Base-by-base conservation (phyloP, 2,113 vertebrate species). In the Picathartes gymnocephalus region DNA sequence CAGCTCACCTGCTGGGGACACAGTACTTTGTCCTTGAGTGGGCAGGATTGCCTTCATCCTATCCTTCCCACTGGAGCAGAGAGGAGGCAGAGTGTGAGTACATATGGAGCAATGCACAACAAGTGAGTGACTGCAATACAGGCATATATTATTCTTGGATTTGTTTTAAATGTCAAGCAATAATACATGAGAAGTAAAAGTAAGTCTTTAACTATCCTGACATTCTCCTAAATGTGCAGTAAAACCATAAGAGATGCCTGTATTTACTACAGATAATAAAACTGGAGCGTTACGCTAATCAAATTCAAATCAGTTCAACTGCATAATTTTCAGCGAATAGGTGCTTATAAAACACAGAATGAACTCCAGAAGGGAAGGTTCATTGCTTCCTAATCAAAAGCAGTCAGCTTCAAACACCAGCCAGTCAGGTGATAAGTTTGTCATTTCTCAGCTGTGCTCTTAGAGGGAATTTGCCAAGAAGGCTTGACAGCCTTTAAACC, bases 381-480 rank as follows among this genome's bases (percentile, higher is more conserved):
- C 71, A 76, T 96, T 96, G 79, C 81, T 72, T 92, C 90, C 58
- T 89, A 94, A 96, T 96, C 77, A 95, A 95, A 96, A 93, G 56
- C 83, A 95, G 80, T 90, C 76, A 95, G 47, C 88, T 96, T 93
- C 96, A 97, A 98, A 97, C 86, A 94, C 93, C 72, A 95, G 64
- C n/a, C 82, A 93, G 86, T 74, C 88, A 97, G 92, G 69, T 96
- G 78, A 72, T 85, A 96, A 88, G 68, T 94, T 96, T 96, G 90
- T 83, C 88, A 86, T 96, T 93, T 97, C 79, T 92, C 80, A 81
- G 64, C 87, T 88, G 42, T 22, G 15, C 73, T 94, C 60, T 64
- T 88, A 69, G 84, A 94, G 33, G 61, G 71, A 96, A 94, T 81
- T 94, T 95, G 90, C 95, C 94, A 96, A 54, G 77, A 91, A 91